Evolutionary conservation across 2,113 vertebrate genomes (phyloP).

Genomic region (Muscicapa adusta): DNA sequence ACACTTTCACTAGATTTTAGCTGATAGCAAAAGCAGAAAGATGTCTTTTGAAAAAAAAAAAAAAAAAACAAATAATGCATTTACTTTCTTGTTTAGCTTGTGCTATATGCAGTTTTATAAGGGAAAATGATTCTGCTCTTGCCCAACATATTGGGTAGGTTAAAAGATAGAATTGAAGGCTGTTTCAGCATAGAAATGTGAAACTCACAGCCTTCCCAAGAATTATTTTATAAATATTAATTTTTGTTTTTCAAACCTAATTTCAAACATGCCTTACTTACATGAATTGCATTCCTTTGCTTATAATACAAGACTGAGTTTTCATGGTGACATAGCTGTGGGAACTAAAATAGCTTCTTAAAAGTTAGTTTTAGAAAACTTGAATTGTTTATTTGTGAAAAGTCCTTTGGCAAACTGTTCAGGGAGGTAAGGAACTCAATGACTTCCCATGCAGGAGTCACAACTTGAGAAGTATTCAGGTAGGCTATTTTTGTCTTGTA

Average conservation of each 20-base stretch:
- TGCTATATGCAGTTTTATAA: background rate
- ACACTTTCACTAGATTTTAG: background rate
- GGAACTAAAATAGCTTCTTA: background rate
- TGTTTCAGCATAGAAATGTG: background rate
- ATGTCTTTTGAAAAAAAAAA: background rate
- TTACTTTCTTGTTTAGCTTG: background rate
- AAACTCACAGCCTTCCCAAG: background rate
- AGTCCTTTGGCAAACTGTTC: background rate
- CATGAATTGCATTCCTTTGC: background rate
- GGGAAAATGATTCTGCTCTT: background rate
- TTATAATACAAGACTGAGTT: background rate
- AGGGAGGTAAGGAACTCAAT: background rate
- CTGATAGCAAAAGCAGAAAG: background rate
- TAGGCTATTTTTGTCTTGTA: background rate
- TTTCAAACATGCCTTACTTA: background rate
- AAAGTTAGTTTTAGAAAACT: conserved; percentile 8
- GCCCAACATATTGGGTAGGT: background rate
- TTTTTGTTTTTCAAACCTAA: background rate
- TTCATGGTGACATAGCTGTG: background rate
- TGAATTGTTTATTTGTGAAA: background rate
- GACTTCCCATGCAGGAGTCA: background rate
- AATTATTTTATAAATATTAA: background rate
- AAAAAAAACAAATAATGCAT: background rate
- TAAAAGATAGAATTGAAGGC: background rate
- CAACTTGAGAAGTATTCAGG: background rate